These are phyloP conservation scores for Epinotia brunnichana DNA, from an alignment of 2,888 invertebrate species.

Conservation along the genomic window DNA sequence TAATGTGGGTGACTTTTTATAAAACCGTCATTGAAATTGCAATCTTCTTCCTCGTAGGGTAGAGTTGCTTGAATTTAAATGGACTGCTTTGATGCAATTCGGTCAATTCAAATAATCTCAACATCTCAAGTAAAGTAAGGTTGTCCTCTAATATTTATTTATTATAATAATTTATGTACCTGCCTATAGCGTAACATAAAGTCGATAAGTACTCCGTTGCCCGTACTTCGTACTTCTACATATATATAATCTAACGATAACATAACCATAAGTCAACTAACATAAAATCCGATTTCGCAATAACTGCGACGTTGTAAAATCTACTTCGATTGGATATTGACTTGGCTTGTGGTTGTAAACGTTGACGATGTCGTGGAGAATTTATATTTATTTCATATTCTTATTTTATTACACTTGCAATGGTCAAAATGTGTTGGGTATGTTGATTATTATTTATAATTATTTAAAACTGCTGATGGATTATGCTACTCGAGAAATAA, in stretches of 20 bases:
- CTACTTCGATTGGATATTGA: constrained; percentile 1
- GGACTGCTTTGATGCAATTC: too few species aligned
- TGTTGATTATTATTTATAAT: neutral
- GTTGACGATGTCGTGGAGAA: constrained; percentile 13
- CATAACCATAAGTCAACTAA: neutral
- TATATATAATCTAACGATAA: neutral
- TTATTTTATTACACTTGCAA: constrained; percentile 9
- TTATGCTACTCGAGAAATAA: too few species aligned
- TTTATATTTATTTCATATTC: constrained; percentile 12
- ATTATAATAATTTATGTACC: too few species aligned
- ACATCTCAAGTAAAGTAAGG: too few species aligned
- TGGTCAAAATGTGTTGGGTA: constrained; percentile 15
- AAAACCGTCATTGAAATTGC: too few species aligned
- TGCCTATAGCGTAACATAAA: neutral
- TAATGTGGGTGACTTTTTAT: too few species aligned
- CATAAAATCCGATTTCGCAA: constrained; percentile 8
- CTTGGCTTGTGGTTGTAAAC: constrained; percentile 5
- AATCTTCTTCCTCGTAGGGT: too few species aligned
- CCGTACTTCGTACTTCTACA: neutral
- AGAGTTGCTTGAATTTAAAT: too few species aligned
- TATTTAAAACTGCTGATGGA: neutral
- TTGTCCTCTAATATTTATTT: too few species aligned
- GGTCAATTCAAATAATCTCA: too few species aligned
- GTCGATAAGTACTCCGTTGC: too few species aligned
- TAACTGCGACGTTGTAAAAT: constrained; percentile 8